Base-by-base conservation (phyloP, 2,797 vertebrate genomes). In the Tinamus major region DNA sequence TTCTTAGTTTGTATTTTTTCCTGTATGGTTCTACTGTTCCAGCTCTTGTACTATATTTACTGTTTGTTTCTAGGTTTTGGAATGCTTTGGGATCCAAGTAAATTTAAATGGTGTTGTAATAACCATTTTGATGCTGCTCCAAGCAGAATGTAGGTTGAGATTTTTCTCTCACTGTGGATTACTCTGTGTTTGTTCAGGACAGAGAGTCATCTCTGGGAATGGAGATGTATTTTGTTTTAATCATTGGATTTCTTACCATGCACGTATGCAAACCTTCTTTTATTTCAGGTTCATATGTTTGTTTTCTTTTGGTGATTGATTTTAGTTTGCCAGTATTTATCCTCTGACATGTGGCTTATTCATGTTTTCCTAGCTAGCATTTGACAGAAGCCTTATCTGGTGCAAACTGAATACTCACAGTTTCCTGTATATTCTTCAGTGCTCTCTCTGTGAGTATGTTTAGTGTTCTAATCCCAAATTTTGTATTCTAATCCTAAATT, bases 221-320 rank as follows among this genome's bases (percentile, higher is more conserved):
- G 29, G 59, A 93, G 53, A 69, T 55, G 35, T 35, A 87, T 87
- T 89, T 92, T 85, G 42, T 37, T 94, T 96, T 88, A 93, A 90
- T 91, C 23, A 75, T 3, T 77, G 29, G 9, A 56, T 92, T 92
- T 82, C 17, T 93, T 63, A 35, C 26, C 5, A 33, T 41, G 20
- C 42, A 65, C 13, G 10, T 37, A 81, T 49, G 37, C 21, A 96
- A 92, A 89, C 6, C 3, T 67, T 81, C 62, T 55, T 87, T 53
- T 48, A 82, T 92, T 92, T 78, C n/a, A 53, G 35, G 7, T 81
- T 92, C 55, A 88, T 79, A 93, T 76, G 3, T 79, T 82, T 81
- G 10, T 2, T 0, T 63, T 67, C 51, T 64, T 79, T 68, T 63
- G 9, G n/a, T 68, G 24, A 67, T 64, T 87, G 1, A 1, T 85